Evolutionary conservation across 2,113 vertebrate genomes (phyloP), one percentile per base, ranked within the genome.

Genomic region (Triplophysa siluroides): DNA sequence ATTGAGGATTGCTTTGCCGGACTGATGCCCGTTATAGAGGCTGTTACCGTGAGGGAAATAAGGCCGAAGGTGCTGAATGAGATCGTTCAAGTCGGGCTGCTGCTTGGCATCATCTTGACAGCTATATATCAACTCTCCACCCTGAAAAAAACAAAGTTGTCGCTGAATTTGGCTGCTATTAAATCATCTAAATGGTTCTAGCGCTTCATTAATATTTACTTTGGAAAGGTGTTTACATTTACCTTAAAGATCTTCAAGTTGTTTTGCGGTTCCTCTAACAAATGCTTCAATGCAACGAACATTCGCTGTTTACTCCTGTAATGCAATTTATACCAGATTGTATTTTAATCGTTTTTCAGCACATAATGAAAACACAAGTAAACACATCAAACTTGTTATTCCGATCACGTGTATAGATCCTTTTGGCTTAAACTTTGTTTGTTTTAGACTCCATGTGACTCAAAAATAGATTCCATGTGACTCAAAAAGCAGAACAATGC

Each of bases 221-320:
- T 21, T 8, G 18, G 52, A 62, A 0, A 12, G 21, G 9, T 2
- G 13, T n/a, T 13, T 50, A 13, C 11, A 47, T 79, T 93, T 90
- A 99, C 98, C 96, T 98, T 98, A 88, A 99, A 99, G 86, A 99
- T 95, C 91, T 98, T 98, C 81, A 99, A 92, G 91, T 99, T 99
- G 92, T 99, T 99, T 90, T 99, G 98, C 50, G 98, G 92, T 88
- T 99, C 97, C 87, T 97, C 95, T 83, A 99, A 90, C 86, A 99
- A 92, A 85, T 95, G 97, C 90, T 92, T 96, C 92, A 99, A 92
- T 88, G 97, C 96, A 90, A 98, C 94, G 88, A 95, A 93, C 98
- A 99, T 99, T 86, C 97, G 93, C 90, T 97, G 96, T 89, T 95
- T 95, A 90, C 96, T 97, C 93, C 98, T 99, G 73, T 45, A 43